Base-by-base conservation (phyloP, 2,113 vertebrate genomes). In the Cyphotilapia sp. region DNA sequence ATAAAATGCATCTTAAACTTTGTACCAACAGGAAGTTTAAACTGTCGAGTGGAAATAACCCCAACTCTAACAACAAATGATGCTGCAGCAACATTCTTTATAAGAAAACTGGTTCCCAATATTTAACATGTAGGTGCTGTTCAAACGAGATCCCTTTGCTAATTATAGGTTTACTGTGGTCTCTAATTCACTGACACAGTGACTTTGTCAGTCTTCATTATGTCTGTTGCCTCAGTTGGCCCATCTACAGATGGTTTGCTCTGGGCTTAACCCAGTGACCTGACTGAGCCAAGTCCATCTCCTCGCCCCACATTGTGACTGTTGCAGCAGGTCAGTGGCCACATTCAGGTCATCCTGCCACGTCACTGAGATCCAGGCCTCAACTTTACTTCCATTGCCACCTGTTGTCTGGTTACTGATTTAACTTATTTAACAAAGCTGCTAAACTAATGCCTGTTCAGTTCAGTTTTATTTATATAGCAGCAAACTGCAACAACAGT, bases 211-310 rank as follows among this genome's bases (percentile, higher is more conserved):
- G 31, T 42, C 24, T 42, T 69, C 35, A 61, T 90, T 86, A 63
- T 82, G 27, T 31, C 57, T 19, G 53, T 71, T 24, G 51, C 7
- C 40, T 84, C 33, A 19, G n/a, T 19, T 4, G 29, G 38, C 59
- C 81, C 87, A 81, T 87, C 86, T 76, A 76, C 51, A 90, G 91
- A 82, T 87, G 92, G 95, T 94, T 94, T 88, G 61, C 92, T 85
- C 42, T 17, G 57, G 90, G 93, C 90, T 96, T 95, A 95, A 88
- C 89, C 93, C 92, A 85, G 85, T 91, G 69, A 40, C 78, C 80
- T 92, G 83, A 87, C 69, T 7, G 61, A 84, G 53, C 59, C 86
- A 81, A 74, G 84, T 84, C 49, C 69, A 19, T 78, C 90, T 81
- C n/a, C 69, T 88, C 80, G 81, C 71, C 89, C 84, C 69, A 89